These are phyloP conservation scores for Napeogenes sylphis DNA, from an alignment of 2,888 invertebrate species.

Conservation along the genomic window DNA sequence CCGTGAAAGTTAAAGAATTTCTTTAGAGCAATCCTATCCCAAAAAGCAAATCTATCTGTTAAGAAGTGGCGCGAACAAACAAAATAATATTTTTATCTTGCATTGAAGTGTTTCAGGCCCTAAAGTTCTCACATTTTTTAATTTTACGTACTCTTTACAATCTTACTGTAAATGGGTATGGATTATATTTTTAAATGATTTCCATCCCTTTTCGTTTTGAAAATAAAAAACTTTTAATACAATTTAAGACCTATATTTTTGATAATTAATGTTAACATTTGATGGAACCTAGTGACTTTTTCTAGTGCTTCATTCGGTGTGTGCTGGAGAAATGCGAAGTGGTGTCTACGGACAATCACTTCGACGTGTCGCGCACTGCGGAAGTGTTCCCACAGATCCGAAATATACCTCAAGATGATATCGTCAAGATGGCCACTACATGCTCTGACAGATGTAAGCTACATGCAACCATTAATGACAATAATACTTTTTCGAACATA, in stretches of 20 bases:
- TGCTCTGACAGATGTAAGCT: slow-evolving; percentile 59
- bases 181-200: too few relatives aligned
- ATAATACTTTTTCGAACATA: background rate
- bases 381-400: slow-evolving; percentile 48
- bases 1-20: too few relatives aligned
- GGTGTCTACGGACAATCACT: slow-evolving; percentile 60
- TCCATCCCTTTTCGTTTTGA: background rate
- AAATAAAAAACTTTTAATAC: background rate
- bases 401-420: slow-evolving; percentile 41
- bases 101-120: too few relatives aligned
- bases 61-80: too few relatives aligned
- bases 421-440: slow-evolving; percentile 47
- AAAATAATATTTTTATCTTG: too few relatives aligned
- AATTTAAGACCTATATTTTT: too few relatives aligned
- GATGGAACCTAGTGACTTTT: background rate
- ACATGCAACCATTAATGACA: background rate
- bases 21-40: too few relatives aligned
- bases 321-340: slow-evolving; percentile 68
- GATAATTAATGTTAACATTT: too few relatives aligned
- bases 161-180: too few relatives aligned
- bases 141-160: too few relatives aligned
- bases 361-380: slow-evolving; percentile 59
- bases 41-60: too few relatives aligned
- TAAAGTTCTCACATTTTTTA: too few relatives aligned
- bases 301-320: slow-evolving; percentile 76